Conservation (phyloP, 2,888 invertebrate species). For the Agapostemon virescens region DNA sequence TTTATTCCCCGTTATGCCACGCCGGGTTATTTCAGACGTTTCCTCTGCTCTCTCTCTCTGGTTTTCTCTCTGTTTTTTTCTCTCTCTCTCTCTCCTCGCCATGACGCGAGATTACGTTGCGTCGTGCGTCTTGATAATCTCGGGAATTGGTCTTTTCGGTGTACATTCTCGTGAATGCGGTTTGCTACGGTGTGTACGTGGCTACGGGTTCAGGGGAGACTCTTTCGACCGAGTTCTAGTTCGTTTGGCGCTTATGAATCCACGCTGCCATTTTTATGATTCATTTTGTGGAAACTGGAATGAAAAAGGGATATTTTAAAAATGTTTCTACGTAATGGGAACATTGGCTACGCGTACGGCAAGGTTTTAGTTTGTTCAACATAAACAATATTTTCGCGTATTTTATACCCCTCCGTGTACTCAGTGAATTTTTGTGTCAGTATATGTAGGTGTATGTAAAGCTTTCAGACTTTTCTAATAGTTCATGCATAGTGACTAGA, state of each 20-base stretch:
- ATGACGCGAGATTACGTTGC: neutral
- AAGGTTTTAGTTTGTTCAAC: neutral
- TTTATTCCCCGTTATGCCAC: conserved; percentile 57
- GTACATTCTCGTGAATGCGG: conserved; percentile 2
- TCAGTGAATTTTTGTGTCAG: neutral
- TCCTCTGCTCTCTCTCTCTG: neutral
- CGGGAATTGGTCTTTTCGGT: neutral
- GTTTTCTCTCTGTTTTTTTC: neutral
- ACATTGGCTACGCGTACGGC: neutral
- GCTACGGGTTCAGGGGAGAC: neutral
- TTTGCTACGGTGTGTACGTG: neutral
- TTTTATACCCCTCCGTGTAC: neutral
- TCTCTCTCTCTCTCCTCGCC: neutral
- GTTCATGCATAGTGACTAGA: too few relatives aligned
- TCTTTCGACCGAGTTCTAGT: conserved; percentile 10
- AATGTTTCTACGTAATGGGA: neutral
- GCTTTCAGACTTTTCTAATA: too few relatives aligned
- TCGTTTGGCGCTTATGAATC: neutral
- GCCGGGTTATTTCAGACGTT: conserved; percentile 22
- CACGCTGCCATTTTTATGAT: neutral
- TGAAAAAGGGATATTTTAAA: neutral
- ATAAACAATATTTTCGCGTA: neutral
- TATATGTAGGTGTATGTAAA: too few relatives aligned
- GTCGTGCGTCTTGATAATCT: conserved; percentile 14
- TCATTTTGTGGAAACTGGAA: neutral